Evolutionary conservation across 1,140 invertebrate genomes (phyloP).

Genomic region (Drosophila equinoxialis): DNA sequence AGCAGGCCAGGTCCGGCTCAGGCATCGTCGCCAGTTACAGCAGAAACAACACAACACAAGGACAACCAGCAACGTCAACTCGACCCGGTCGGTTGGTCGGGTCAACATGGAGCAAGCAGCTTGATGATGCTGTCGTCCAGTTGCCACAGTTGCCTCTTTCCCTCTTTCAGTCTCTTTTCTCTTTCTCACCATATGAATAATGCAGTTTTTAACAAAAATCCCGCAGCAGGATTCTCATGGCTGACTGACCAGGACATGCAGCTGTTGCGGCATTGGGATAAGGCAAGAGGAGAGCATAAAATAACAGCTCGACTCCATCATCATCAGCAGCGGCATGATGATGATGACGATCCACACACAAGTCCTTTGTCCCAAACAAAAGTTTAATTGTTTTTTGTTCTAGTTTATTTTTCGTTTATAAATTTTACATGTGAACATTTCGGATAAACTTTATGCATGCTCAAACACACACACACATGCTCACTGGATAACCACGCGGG

Average conservation of each 20-base stretch:
- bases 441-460: conserved; percentile 34
- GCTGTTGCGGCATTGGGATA: not conserved
- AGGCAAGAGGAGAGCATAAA: not conserved
- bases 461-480: conserved; percentile 7
- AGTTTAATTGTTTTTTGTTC: conserved; percentile 77
- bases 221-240: conserved; percentile 64
- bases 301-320: not conserved
- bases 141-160: conserved; percentile 10
- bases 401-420: conserved; percentile 58
- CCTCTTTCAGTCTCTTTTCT: conserved; percentile 12
- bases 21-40: not conserved
- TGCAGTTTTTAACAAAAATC: conserved; percentile 80
- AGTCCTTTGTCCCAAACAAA: conserved; percentile 47
- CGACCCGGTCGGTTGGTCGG: not conserved
- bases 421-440: conserved; percentile 57
- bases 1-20: not conserved
- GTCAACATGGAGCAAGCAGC: conserved; percentile 36
- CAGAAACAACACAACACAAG: conserved; percentile 31
- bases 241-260: conserved; percentile 44
- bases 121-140: conserved; percentile 48
- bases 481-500: not conserved
- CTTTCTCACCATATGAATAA: conserved; percentile 60
- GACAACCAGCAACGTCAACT: conserved; percentile 21
- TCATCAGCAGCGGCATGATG: not conserved
- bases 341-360: conserved; percentile 10